Percentiles rank a stretch among this genome's conserved stretches.
These are phyloP conservation scores for Manduca sexta DNA, from an alignment of 1,140 invertebrate species.

Conservation along the genomic window DNA sequence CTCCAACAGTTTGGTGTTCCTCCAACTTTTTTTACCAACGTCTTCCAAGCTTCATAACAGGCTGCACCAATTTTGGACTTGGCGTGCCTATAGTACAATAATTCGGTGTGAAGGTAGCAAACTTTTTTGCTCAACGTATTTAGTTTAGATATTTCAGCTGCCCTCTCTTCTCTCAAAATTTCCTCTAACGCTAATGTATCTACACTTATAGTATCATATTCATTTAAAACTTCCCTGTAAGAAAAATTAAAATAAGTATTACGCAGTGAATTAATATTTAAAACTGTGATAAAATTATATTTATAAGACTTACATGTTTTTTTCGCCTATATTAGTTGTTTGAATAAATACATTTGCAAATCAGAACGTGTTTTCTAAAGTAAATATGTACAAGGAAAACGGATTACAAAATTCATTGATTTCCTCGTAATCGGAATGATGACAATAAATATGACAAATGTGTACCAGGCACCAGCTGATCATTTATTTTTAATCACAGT, in stretches of 20 bases:
- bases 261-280: background rate
- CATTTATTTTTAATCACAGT: too few relatives aligned
- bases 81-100: slow-evolving; percentile 59
- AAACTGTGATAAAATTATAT: background rate
- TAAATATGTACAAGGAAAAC: slow-evolving; percentile 13
- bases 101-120: slow-evolving; percentile 50
- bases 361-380: too few relatives aligned
- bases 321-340: too few relatives aligned
- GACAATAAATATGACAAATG: background rate
- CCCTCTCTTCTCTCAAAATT: slow-evolving; percentile 41
- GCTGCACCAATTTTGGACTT: slow-evolving; percentile 45
- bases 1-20: slow-evolving; percentile 53
- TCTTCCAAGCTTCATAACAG: slow-evolving; percentile 56
- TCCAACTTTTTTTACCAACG: slow-evolving; percentile 46
- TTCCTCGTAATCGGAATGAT: background rate
- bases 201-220: slow-evolving; percentile 52
- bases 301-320: background rate
- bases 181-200: slow-evolving; percentile 53
- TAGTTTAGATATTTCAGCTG: slow-evolving; percentile 45
- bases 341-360: too few relatives aligned
- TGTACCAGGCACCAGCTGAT: too few relatives aligned
- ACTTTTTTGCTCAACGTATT: slow-evolving; percentile 51
- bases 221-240: slow-evolving; percentile 39
- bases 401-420: slow-evolving; percentile 7
- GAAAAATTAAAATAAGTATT: slow-evolving; percentile 1